phyloP scores from a whole-genome alignment of 2,113 vertebrate genomes.

The Austrofundulus limnaeus region DNA sequence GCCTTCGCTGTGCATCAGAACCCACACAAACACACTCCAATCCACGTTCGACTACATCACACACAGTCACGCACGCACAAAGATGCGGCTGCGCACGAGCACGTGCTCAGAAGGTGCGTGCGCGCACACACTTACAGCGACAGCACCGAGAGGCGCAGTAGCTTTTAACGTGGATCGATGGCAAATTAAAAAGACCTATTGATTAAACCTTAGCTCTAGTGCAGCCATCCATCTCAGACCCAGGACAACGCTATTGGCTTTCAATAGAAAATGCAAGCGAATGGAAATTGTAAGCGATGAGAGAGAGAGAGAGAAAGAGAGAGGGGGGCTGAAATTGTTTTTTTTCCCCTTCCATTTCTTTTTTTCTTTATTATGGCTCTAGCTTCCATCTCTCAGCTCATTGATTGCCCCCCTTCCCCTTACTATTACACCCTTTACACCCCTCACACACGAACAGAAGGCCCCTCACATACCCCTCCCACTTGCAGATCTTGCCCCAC shows the following conservation, averaged over 20 bases:
- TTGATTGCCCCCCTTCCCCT: constrained; percentile 48
- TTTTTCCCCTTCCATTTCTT: constrained; percentile 35
- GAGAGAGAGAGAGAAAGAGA: constrained; percentile 28
- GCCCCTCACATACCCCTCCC: neutral
- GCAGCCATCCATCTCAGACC: constrained; percentile 82
- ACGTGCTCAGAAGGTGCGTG: constrained; percentile 15
- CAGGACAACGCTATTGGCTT: constrained; percentile 82
- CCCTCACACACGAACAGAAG: constrained; percentile 10
- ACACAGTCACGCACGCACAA: neutral
- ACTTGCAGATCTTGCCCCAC: constrained; percentile 40
- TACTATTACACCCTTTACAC: constrained; percentile 13
- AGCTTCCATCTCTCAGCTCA: constrained; percentile 71
- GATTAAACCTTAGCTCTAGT: constrained; percentile 86
- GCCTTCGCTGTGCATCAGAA: constrained; percentile 38
- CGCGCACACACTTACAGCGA: constrained; percentile 16
- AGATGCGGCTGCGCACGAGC: neutral
- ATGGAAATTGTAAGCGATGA: constrained; percentile 82
- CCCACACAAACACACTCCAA: constrained; percentile 28
- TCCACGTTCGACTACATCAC: constrained; percentile 31
- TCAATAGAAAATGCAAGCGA: constrained; percentile 85
- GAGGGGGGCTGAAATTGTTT: constrained; percentile 52
- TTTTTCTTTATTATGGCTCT: constrained; percentile 59
- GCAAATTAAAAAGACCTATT: constrained; percentile 87
- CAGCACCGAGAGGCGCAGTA: constrained; percentile 74
- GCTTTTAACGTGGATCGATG: constrained; percentile 85